Evolutionary conservation across 2,888 invertebrate species (phyloP), one percentile per base, ranked within the genome.

Genomic region (Tachystola acroxantha): DNA sequence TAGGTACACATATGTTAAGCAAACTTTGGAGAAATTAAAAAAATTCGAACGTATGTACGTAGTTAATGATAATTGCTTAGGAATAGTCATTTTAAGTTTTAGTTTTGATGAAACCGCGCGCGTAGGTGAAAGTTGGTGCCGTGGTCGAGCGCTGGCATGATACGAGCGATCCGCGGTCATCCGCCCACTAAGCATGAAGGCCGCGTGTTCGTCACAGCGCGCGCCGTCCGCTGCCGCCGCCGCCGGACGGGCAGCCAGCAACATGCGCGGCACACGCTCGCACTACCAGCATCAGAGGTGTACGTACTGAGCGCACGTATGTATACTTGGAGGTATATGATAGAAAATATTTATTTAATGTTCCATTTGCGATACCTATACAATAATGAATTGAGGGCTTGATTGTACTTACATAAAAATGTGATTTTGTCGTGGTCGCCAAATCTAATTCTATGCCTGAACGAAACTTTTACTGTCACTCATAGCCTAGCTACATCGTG

Each of bases 101-200:
- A 67, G 64, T 71, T 74, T 69, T 63, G 65, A 64, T 64, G 57
- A 61, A 67, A 63, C 56, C 50, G 54, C 53, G 56, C 40, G 50
- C 48, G 59, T 49, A 56, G 69, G 80, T 77, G 80, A 81, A 81
- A 80, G 79, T 76, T 64, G 54, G 59, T 57, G 57, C 53, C 50
- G 50, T 59, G 57, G 57, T 59, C 53, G 57, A 61, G 46, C 32
- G 32, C 32, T 28, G 28, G 39, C 32, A 50, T 57, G 60, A 53
- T 53, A 50, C 46, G 52, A 48, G 46, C 46, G 16, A 3, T 16
- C 35, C 55, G 50, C 78, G 68, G 71, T 61, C 69, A 65, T 67
- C 65, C 72, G 71, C 68, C 68, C 73, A 79, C 79, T 72, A 65
- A 76, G 66, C 81, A 71, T 79, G 80, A 81, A 81, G 81, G 80